Conservation (phyloP, 2,888 invertebrate genomes). For the Thymelicus lineola region DNA sequence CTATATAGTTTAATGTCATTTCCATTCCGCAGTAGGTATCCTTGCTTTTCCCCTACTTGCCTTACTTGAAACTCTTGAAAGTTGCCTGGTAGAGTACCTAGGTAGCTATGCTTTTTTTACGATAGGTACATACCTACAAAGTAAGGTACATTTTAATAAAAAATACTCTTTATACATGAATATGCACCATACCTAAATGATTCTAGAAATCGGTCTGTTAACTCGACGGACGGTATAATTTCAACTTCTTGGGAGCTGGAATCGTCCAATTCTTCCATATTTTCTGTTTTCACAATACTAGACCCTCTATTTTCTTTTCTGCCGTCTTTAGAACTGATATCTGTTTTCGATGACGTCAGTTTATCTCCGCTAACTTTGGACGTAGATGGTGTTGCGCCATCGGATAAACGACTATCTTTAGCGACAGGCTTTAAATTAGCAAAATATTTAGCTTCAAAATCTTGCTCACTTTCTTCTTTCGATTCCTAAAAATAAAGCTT, state of each 20-base stretch:
- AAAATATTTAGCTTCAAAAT: slow-evolving; percentile 76
- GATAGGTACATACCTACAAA: no score
- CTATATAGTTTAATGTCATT: no score
- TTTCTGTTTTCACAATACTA: slow-evolving; percentile 21
- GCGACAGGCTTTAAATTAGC: slow-evolving; percentile 55
- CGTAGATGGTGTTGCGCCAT: slow-evolving; percentile 32
- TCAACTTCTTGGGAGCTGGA: neutral
- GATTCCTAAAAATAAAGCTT: slow-evolving; percentile 32
- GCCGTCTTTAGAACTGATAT: no score
- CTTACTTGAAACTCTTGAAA: no score
- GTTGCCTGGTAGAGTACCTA: no score
- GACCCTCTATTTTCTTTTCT: no score
- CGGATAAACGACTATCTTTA: slow-evolving; percentile 11
- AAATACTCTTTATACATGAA: no score
- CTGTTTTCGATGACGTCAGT: no score
- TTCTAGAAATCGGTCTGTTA: slow-evolving; percentile 43
- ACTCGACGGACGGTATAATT: slow-evolving; percentile 44
- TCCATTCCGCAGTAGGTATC: no score
- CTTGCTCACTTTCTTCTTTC: slow-evolving; percentile 71
- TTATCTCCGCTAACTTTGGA: neutral
- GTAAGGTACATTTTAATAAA: no score
- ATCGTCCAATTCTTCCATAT: neutral
- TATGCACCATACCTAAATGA: slow-evolving; percentile 50
- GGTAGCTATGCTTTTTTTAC: no score
- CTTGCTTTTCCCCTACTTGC: no score